Evolutionary conservation across 1,140 invertebrate species (phyloP).

Genomic region (Saccostrea echinata): DNA sequence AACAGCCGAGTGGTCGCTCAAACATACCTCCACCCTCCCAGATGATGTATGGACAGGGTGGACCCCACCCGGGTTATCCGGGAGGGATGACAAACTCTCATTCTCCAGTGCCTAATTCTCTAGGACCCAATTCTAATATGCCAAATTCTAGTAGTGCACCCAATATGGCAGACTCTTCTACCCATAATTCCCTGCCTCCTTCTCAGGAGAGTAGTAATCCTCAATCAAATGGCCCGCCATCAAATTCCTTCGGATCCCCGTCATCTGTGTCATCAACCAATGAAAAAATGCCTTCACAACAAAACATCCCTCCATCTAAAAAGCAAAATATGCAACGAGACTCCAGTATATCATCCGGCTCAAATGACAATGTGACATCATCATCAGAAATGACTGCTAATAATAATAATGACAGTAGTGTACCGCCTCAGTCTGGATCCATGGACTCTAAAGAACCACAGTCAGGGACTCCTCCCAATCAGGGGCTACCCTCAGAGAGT

Average conservation of each 20-base stretch:
- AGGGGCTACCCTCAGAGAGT: constrained; percentile 15
- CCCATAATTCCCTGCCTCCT: constrained; percentile 23
- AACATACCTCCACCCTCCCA: constrained; percentile 38
- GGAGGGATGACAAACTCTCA: constrained; percentile 63
- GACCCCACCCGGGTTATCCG: constrained; percentile 67
- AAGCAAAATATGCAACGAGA: constrained; percentile 59
- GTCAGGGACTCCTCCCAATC: constrained; percentile 17
- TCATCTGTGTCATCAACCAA: constrained; percentile 59
- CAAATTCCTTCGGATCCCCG: constrained; percentile 23
- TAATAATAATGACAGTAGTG: constrained; percentile 44
- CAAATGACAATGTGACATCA: constrained; percentile 53
- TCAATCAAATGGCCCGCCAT: constrained; percentile 48
- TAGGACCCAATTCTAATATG: constrained; percentile 54
- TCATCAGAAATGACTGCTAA: constrained; percentile 47
- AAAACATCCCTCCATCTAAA: constrained; percentile 51
- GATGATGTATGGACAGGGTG: constrained; percentile 56
- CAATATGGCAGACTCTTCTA: constrained; percentile 38
- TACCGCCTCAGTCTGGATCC: constrained; percentile 36
- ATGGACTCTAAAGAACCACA: constrained; percentile 37
- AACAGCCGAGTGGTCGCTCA: constrained; percentile 46
- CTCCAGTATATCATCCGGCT: constrained; percentile 55
- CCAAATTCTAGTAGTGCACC: constrained; percentile 57
- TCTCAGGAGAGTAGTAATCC: constrained; percentile 29
- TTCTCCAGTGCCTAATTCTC: constrained; percentile 69
- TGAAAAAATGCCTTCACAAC: constrained; percentile 58